Evolutionary conservation across 2,797 vertebrate species (phyloP), one percentile per base, ranked within the genome.

Genomic region (Myotis vivesi): DNA sequence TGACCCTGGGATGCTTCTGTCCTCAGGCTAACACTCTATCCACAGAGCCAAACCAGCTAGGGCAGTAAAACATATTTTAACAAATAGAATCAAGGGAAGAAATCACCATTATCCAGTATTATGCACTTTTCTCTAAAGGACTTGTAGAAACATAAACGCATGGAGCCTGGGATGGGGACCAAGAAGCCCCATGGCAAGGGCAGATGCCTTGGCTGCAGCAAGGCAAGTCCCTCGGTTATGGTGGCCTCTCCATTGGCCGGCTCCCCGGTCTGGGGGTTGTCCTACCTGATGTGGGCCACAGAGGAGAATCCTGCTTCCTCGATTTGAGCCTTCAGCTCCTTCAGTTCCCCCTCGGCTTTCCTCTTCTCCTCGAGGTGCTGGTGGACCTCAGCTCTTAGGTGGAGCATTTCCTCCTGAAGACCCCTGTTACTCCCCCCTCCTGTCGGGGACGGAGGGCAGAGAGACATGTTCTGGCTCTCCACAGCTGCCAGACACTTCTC

Each of bases 211-310:
- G 71, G 36, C 9, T 23, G 36, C 22, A 72, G 77, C 33, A 13
- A 59, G 46, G 57, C 1, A 1, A 59, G 10, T 2, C 44, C n/a
- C 19, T 25, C n/a, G 53, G 41, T 51, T 23, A 0, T 8, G n/a
- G 22, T 12, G 11, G 28, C 38, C 62, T 66, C 36, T 15, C 0
- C 0, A 0, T 0, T 5, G 1, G 41, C 30, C 51, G 66, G 11
- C 15, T 49, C 55, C 53, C 33, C 16, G 17, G 33, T 11, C 76
- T 53, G 5, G 38, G 41, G 7, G 0, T 64, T 7, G 12, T 73
- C 97, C 96, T 98, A 99, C 99, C 99, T 99, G 98, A 99, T 99
- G 85, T 99, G 99, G 64, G 99, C 99, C 17, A 99, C 98, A 0
- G 99, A 99, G 88, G 98, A 98, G 98, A 99, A 99, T 38, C 99